Evolutionary conservation across 2,797 vertebrate species (phyloP).

Genomic region (Gymnoscopelus braueri): DNA sequence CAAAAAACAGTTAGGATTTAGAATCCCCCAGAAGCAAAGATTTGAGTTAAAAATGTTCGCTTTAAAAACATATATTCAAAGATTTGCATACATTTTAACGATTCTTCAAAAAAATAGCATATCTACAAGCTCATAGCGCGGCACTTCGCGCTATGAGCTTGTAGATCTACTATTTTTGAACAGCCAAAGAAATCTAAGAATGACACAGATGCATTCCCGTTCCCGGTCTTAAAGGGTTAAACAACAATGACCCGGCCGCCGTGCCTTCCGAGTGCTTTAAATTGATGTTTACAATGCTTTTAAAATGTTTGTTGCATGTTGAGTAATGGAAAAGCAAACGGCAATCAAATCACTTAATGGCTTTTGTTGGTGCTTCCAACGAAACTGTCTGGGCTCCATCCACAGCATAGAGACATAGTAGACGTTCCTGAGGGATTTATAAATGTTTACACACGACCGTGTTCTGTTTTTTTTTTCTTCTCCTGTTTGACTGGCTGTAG

Average conservation of each 20-base stretch:
- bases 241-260: background rate
- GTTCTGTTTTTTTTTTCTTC: constrained; percentile 9
- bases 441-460: constrained; percentile 23
- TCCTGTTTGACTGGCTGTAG: constrained; percentile 11
- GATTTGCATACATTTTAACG: too few relatives aligned
- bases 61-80: too few relatives aligned
- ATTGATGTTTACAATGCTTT: background rate
- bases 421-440: constrained; percentile 32
- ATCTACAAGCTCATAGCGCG: too few relatives aligned
- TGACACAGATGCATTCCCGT: too few relatives aligned
- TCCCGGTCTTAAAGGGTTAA: background rate
- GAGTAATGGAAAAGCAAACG: constrained; percentile 17
- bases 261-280: background rate
- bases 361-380: constrained; percentile 8
- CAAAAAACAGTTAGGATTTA: too few relatives aligned
- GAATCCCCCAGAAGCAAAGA: too few relatives aligned
- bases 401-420: background rate
- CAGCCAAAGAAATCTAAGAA: too few relatives aligned
- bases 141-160: too few relatives aligned
- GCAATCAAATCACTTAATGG: constrained; percentile 5
- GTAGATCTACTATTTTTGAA: too few relatives aligned
- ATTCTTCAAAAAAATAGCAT: too few relatives aligned
- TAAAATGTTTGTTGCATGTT: constrained; percentile 6
- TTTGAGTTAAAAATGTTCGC: too few relatives aligned
- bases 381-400: constrained; percentile 22